A percentile compares a stretch with the other conserved stretches of the same genome.
Conservation (phyloP, 2,888 invertebrate genomes). For the Lasioglossum zephyrum region DNA sequence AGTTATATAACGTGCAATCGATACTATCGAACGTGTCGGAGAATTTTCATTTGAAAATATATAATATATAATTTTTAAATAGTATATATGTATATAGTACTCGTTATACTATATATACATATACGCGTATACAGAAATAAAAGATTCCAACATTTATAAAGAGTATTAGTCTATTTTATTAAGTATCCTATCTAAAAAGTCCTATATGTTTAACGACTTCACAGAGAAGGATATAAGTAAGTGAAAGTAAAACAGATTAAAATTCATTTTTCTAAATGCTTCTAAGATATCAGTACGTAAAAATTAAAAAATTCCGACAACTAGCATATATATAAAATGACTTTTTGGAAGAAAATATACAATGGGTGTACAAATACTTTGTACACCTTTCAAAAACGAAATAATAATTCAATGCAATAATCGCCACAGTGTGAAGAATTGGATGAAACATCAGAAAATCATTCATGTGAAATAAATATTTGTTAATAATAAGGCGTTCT, state of each 20-base stretch:
- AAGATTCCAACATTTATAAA: slow-evolving; percentile 72
- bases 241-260: not conserved
- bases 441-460: not conserved
- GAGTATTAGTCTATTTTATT: slow-evolving; percentile 28
- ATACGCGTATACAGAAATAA: slow-evolving; percentile 49
- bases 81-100: slow-evolving; percentile 24
- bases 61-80: slow-evolving; percentile 24
- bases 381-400: not conserved
- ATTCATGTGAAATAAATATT: not conserved
- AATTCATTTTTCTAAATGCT: not conserved
- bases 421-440: not conserved
- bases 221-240: not conserved
- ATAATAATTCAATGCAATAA: not conserved
- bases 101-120: not conserved
- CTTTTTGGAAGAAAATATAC: not conserved
- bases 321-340: not conserved
- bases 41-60: slow-evolving; percentile 63
- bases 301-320: not conserved
- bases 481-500: not conserved
- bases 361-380: not conserved
- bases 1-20: slow-evolving; percentile 50
- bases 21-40: slow-evolving; percentile 55
- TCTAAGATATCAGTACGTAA: not conserved
- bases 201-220: not conserved
- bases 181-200: not conserved